phyloP scores from a whole-genome alignment of 2,797 vertebrate species.

The Peromyscus aztecus region DNA sequence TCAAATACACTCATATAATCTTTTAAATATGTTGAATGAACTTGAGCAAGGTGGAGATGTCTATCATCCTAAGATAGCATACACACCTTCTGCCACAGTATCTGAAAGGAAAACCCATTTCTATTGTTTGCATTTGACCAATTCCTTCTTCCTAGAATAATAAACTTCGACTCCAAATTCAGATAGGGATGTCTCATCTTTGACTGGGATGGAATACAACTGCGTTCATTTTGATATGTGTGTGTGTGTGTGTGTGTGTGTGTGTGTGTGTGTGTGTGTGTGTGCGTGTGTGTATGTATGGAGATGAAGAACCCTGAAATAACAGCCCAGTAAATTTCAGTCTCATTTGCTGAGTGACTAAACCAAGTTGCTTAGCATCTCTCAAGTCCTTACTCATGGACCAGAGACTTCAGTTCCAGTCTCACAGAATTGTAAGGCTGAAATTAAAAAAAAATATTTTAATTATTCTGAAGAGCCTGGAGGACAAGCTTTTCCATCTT shows the following conservation, averaged over 20 bases:
- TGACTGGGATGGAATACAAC: neutral
- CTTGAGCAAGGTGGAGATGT: neutral
- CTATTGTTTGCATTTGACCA: neutral
- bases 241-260: too few species aligned
- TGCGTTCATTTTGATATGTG: neutral
- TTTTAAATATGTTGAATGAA: neutral
- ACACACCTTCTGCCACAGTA: neutral
- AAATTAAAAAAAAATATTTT: neutral
- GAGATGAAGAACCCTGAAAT: neutral
- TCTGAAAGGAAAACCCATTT: neutral
- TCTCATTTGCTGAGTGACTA: neutral
- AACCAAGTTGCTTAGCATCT: neutral
- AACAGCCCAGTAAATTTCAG: neutral
- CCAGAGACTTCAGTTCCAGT: neutral
- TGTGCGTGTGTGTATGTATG: too few species aligned
- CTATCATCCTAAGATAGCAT: neutral
- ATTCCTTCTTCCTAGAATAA: conserved; percentile 42
- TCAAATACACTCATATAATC: neutral
- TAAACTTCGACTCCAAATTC: neutral
- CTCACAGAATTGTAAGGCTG: neutral
- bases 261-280: too few species aligned
- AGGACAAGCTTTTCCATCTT: neutral
- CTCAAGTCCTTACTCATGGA: neutral
- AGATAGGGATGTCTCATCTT: neutral
- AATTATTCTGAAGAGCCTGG: neutral